Base-by-base conservation (phyloP, 2,797 vertebrate species). In the Poeciliopsis paucimaculata region DNA sequence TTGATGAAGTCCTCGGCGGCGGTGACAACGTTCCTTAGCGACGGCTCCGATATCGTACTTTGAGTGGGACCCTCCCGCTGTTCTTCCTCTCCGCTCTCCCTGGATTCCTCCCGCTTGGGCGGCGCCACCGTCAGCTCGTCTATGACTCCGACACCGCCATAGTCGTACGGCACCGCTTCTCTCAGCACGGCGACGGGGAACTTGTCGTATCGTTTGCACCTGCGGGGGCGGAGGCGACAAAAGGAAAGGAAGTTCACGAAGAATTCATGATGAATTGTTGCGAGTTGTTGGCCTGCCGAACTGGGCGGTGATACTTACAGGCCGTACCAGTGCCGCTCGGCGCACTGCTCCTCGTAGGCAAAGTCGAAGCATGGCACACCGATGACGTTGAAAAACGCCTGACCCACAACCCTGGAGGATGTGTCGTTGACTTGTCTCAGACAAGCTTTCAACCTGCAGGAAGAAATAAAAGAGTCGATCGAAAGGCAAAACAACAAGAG, bases 381-480 rank as follows among this genome's bases (percentile, higher is more conserved):
- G 18, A 98, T 96, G 81, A 98, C 95, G 11, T 97, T 98, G 90
- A 98, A 97, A 94, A 98, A 98, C 0, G 97, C 95, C 82, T 98
- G 96, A 53, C 97, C 97, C 51, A 97, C 96, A 13, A 96, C 95
- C 1, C 96, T 90, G 2, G 98, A 98, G 5, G 96, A 93, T 0
- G 97, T 97, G 93, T 97, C 96, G 0, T 98, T 98, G 75, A 97
- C 96, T 43, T 43, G 87, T 88, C 88, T 94, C 80, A 98, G 93
- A 85, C 97, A 98, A 1, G 88, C 87, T 90, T 96, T 98, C 90
- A 97, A 78, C 91, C 97, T 99, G 93, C 76, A 85, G 76, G 39
- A 73, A 89, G 23, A 82, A 31, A 20, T 36, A 41, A 28, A 77
- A 66, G 1, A 55, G 41, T 53, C 2, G 10, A 0, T 71, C 7